A percentile compares a stretch with the other conserved stretches of the same genome.
phyloP scores from a whole-genome alignment of 2,888 invertebrate genomes.

The Tinea trinotella region DNA sequence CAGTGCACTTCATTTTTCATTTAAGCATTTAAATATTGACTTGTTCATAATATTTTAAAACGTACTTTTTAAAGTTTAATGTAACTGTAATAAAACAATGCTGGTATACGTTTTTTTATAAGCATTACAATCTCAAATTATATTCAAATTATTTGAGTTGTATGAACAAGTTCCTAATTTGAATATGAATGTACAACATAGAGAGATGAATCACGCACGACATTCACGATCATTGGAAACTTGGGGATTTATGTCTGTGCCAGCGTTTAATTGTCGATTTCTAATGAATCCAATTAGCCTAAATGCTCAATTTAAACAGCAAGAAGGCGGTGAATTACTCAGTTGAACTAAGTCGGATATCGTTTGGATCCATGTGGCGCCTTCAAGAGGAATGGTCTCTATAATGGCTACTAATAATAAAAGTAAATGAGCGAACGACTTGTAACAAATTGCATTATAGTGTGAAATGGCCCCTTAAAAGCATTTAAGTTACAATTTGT shows the following conservation, averaged over 20 bases:
- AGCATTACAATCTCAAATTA: too few relatives aligned
- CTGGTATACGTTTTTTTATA: too few relatives aligned
- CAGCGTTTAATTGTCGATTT: slow-evolving; percentile 35
- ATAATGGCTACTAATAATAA: slow-evolving; percentile 54
- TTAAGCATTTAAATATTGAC: slow-evolving; percentile 11
- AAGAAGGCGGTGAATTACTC: slow-evolving; percentile 35
- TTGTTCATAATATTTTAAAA: too few relatives aligned
- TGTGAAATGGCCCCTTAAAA: slow-evolving; percentile 44
- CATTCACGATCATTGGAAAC: slow-evolving; percentile 17
- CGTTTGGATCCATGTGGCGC: slow-evolving; percentile 35
- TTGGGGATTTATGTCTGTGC: slow-evolving; percentile 34
- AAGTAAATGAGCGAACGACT: slow-evolving; percentile 52
- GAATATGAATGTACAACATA: background rate
- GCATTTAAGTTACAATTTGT: slow-evolving; percentile 26
- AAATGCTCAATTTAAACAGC: slow-evolving; percentile 49
- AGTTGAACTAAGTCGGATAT: slow-evolving; percentile 30
- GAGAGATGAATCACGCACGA: background rate
- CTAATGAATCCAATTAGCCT: slow-evolving; percentile 48
- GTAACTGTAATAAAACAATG: too few relatives aligned
- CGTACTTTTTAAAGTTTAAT: too few relatives aligned
- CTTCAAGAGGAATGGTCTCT: slow-evolving; percentile 31
- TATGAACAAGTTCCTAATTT: too few relatives aligned
- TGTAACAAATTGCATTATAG: slow-evolving; percentile 59
- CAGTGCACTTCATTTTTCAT: slow-evolving; percentile 28
- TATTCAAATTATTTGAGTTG: too few relatives aligned